Base-by-base conservation (phyloP, 2,797 vertebrate species). In the Triplophysa yarkandensis region DNA sequence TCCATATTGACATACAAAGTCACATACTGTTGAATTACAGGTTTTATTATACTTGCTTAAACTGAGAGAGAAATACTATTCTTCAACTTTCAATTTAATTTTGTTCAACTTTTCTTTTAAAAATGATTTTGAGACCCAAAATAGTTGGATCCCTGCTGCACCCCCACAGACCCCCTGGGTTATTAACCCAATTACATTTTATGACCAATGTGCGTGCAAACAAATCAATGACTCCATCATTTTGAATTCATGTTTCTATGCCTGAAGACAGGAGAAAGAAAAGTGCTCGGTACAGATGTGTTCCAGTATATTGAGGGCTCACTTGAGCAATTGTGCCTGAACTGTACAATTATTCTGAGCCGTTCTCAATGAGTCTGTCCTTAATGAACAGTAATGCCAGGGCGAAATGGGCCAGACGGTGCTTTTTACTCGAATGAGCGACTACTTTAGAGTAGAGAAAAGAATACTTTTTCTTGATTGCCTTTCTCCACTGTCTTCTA, bases 331-430 rank as follows among this genome's bases (percentile, higher is more conserved):
- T 27, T 65, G 70, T 55, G 25, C 14, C 52, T 28, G 52, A 16
- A 21, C 77, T 73, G 48, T 69, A 52, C 67, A 79, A 71, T 73
- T 76, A 64, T 32, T 46, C 46, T 36, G 61, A 80, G 64, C n/a
- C 23, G 52, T 32, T 32, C 58, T 27, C 55, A 75, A 75, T 71
- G 64, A 10, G 54, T 72, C 55, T 11, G 23, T 27, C 58, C 58
- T 25, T 71, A 76, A 83, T 74, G 77, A 77, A 75, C 63, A 64
- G 25, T 19, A 58, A 71, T 48, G 32, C 58, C 9, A 34, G 48
- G 25, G 63, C 52, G 55, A 75, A 80, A 77, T 68, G 32, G 64
- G 71, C 55, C 39, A 70, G 25, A 19, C 6, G 27, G 52, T n/a
- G 46, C 25, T 62, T 50, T 34, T 13, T 64, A 69, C 72, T 65